Evolutionary conservation across 2,888 invertebrate species (phyloP), one percentile per base, ranked within the genome.

Genomic region (Celastrina argiolus): DNA sequence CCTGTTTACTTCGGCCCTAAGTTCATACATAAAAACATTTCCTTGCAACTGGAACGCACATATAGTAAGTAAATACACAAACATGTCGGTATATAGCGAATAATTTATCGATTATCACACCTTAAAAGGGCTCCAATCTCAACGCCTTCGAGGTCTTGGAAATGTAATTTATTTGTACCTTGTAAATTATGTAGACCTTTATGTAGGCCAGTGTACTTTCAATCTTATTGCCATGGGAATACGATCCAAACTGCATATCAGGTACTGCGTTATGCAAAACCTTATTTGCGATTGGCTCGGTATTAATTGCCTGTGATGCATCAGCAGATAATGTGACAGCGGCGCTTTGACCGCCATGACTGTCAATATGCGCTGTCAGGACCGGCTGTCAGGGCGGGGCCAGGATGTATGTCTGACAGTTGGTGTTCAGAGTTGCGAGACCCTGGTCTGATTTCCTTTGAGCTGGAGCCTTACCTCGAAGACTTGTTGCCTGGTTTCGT

Each of bases 291-390:
- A 51, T 51, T 51, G 51, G 51, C 45, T 18, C 10, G 22, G 12
- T 12, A 51, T 51, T 51, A 51, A 51, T 51, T 51, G 51, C 22
- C 22, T 51, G 18, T 10, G 22, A 51, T 51, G 51, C 51, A 51
- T 51, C 51, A 51, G 51, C 51, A 51, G 51, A 51, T 51, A 51
- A 45, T 45, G 5, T 51, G 51, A 51, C 51, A 12, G 51, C 36
- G 61, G 61, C 14, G 18, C 34, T 61, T 61, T 61, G 61, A 61
- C 34, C 39, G 18, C 61, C 22, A 18, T 61, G 22, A 18, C 61
- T 34, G 36, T 61, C 36, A 18, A 10, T 12, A 28, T n/a, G 16
- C 8, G 22, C 28, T 45, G 42, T 42, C 42, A 36, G 42, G 42
- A 8, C 8, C 8, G 18, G 45, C 45, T 45, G 51, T 51, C 51